phyloP scores from a whole-genome alignment of 2,113 vertebrate species.

The Sinocyclocheilus rhinocerous region DNA sequence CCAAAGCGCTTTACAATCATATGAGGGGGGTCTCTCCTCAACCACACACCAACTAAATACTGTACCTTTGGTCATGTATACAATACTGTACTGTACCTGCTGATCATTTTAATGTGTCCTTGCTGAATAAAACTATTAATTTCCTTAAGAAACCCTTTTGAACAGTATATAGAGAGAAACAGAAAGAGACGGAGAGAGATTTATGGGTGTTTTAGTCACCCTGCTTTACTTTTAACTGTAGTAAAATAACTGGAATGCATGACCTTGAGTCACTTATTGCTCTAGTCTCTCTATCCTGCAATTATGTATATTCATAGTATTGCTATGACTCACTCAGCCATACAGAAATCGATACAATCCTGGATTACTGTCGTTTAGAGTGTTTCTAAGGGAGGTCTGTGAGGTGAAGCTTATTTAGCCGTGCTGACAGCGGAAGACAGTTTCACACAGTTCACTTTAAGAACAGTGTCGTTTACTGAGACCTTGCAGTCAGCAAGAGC shows the following conservation, averaged over 20 bases:
- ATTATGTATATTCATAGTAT: constrained; percentile 9
- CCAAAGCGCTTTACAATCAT: no score
- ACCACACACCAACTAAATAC: no score
- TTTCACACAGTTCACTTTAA: constrained; percentile 13
- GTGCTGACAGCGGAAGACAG: constrained; percentile 54
- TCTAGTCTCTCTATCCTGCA: neutral
- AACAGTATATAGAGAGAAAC: no score
- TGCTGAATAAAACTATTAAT: no score
- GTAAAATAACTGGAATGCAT: constrained; percentile 48
- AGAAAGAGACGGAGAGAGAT: neutral
- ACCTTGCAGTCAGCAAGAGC: constrained; percentile 27
- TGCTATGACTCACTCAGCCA: constrained; percentile 14
- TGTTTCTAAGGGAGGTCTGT: neutral
- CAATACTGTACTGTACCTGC: no score
- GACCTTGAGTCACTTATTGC: neutral
- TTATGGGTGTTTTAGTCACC: neutral
- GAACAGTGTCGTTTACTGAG: neutral
- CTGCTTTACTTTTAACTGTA: neutral
- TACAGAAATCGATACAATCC: neutral
- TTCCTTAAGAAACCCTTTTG: no score
- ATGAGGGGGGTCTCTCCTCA: no score
- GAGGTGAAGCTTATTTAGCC: neutral
- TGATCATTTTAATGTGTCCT: no score
- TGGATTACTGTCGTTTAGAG: neutral
- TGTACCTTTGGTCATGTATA: no score